phyloP scores from a whole-genome alignment of 2,797 vertebrate species.

The Onychomys arenicola region DNA sequence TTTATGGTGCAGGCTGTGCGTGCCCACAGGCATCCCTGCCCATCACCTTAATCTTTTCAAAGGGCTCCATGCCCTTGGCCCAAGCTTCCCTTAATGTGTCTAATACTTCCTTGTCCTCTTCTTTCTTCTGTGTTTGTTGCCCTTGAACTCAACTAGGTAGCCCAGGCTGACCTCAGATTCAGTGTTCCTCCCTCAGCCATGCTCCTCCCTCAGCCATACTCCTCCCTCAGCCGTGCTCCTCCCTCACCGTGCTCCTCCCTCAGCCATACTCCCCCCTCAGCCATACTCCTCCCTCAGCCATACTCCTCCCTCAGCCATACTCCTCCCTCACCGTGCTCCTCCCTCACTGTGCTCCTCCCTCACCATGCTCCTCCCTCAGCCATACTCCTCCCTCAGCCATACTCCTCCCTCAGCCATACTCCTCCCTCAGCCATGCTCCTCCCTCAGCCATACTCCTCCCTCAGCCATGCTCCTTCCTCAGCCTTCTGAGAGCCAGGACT shows the following conservation, averaged over 20 bases:
- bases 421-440: no score
- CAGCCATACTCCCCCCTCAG: no score
- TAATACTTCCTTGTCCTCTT: background rate
- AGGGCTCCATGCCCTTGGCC: background rate
- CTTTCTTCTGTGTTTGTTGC: background rate
- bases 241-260: no score
- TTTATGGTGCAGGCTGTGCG: background rate
- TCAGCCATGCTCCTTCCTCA: no score
- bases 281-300: no score
- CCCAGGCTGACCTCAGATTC: background rate
- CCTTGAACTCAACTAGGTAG: background rate
- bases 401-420: no score
- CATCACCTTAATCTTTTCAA: background rate
- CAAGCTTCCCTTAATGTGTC: background rate
- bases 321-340: no score
- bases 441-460: no score
- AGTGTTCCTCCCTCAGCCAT: background rate
- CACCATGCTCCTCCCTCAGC: no score
- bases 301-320: no score
- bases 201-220: background rate
- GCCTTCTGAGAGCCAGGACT: background rate
- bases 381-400: no score
- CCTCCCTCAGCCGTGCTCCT: background rate
- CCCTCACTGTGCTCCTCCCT: no score
- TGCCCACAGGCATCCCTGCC: background rate